Conservation (phyloP, 2,113 vertebrate genomes). For the Oryzias celebensis region DNA sequence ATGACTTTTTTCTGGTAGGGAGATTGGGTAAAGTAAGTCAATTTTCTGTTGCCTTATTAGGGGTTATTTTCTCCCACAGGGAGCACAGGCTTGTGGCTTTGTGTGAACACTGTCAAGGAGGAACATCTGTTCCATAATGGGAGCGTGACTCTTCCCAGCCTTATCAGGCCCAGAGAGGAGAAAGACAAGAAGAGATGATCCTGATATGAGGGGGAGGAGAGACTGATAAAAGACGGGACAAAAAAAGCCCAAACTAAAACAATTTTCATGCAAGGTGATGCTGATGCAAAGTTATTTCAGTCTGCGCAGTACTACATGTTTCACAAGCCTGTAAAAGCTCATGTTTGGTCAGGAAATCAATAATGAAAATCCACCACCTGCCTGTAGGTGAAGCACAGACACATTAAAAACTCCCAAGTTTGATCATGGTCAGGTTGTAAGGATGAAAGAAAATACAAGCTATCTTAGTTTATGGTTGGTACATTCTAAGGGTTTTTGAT, state of each 20-base stretch:
- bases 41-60: constrained; percentile 37
- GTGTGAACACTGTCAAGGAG: constrained; percentile 50
- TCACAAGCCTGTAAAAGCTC: neutral
- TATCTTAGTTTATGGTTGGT: no score
- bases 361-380: neutral
- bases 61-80: constrained; percentile 37
- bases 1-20: constrained; percentile 9
- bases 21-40: constrained; percentile 40
- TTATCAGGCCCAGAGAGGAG: constrained; percentile 56
- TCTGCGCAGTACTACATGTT: neutral
- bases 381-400: neutral
- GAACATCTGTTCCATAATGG: constrained; percentile 51
- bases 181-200: constrained; percentile 59
- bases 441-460: neutral
- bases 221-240: constrained; percentile 25
- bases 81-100: constrained; percentile 32
- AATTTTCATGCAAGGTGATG: constrained; percentile 12
- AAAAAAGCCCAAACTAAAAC: constrained; percentile 17
- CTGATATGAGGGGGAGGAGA: constrained; percentile 20
- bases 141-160: constrained; percentile 48
- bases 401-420: neutral
- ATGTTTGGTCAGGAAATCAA: constrained; percentile 10
- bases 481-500: no score
- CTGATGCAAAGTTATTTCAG: neutral
- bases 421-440: neutral